Evolutionary conservation across 2,888 invertebrate species (phyloP).

Genomic region (Phlogophora meticulosa): DNA sequence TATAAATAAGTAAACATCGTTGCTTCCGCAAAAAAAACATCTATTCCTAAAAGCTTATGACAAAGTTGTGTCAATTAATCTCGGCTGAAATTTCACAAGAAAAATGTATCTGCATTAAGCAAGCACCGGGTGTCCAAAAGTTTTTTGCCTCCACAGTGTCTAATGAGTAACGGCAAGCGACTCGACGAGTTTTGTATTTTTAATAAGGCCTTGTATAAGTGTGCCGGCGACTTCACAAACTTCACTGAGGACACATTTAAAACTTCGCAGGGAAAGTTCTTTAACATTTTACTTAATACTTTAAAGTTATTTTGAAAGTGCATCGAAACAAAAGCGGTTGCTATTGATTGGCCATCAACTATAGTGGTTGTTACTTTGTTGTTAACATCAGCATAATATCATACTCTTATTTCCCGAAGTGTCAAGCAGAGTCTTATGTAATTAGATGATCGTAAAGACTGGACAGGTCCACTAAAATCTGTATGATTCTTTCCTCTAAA

Average conservation of each 20-base stretch:
- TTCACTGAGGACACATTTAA: constrained; percentile 63
- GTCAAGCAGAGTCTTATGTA: no score
- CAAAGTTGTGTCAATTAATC: constrained; percentile 75
- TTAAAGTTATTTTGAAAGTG: constrained; percentile 36
- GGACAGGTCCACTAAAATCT: no score
- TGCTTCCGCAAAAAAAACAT: constrained; percentile 53
- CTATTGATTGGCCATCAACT: constrained; percentile 18
- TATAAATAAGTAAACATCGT: constrained; percentile 30
- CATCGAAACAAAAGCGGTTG: constrained; percentile 29
- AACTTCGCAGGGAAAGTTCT: constrained; percentile 56
- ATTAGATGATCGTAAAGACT: no score
- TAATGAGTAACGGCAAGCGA: constrained; percentile 76
- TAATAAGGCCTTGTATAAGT: constrained; percentile 79
- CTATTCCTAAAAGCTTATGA: constrained; percentile 61
- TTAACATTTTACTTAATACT: constrained; percentile 50
- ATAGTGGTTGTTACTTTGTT: background rate
- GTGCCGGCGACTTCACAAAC: constrained; percentile 59
- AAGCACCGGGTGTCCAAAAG: constrained; percentile 70
- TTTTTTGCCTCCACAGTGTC: constrained; percentile 71
- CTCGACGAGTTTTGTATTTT: constrained; percentile 80
- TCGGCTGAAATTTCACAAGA: constrained; percentile 69
- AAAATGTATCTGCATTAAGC: constrained; percentile 71
- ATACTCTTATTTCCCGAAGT: no score
- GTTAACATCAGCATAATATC: no score
- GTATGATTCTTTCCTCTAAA: no score